Evolutionary conservation across 2,797 vertebrate genomes (phyloP).

Genomic region (Myotis daubentonii): DNA sequence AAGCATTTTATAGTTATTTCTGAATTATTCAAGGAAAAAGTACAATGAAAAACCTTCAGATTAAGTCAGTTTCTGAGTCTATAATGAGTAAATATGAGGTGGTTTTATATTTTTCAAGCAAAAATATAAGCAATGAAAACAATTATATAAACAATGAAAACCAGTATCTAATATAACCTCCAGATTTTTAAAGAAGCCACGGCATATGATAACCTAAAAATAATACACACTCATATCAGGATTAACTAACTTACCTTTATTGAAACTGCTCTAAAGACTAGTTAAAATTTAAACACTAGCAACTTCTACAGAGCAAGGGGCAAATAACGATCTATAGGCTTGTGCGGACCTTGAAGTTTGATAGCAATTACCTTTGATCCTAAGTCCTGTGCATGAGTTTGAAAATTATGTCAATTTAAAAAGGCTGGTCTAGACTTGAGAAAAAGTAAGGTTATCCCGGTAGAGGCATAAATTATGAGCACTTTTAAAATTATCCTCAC

Average conservation of each 20-base stretch:
- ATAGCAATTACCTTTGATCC: constrained; percentile 1
- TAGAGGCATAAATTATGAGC: not conserved
- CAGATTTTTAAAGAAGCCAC: not conserved
- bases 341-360: not conserved
- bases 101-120: constrained; percentile 5
- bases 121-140: constrained; percentile 18
- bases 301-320: constrained; percentile 7
- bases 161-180: not conserved
- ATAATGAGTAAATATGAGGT: not conserved
- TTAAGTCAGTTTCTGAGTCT: constrained; percentile 8
- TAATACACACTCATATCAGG: not conserved
- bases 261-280: not conserved
- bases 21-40: constrained; percentile 21
- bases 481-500: constrained; percentile 36
- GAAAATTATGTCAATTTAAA: not conserved
- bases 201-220: constrained; percentile 2
- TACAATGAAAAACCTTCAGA: not conserved
- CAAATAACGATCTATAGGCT: not conserved
- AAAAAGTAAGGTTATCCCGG: not conserved
- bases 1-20: not conserved
- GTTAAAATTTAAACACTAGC: constrained; percentile 58
- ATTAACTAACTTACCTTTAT: constrained; percentile 9
- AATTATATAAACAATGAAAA: not conserved
- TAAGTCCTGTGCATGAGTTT: not conserved
- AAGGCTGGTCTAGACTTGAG: not conserved